These are phyloP conservation scores for Ips nitidus DNA, from an alignment of 1,140 invertebrate genomes.

Conservation along the genomic window DNA sequence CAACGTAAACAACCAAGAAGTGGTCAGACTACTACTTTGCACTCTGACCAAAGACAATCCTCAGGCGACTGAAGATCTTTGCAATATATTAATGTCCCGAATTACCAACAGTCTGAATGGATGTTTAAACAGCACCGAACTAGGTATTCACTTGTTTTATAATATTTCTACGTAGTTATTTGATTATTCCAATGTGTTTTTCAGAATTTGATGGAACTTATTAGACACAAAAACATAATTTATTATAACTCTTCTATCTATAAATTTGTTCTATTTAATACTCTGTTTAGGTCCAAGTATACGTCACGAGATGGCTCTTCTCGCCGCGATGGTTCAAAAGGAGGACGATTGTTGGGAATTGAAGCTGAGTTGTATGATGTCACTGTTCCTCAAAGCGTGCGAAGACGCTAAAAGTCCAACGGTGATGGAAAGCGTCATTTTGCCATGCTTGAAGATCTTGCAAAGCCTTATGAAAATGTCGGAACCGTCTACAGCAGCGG, in stretches of 20 bases:
- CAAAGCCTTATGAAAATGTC: slow-evolving; percentile 76
- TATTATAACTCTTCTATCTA: too few species aligned
- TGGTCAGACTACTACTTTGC: slow-evolving; percentile 85
- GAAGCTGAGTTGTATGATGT: slow-evolving; percentile 85
- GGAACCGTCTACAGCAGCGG: slow-evolving; percentile 40
- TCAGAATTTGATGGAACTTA: too few species aligned
- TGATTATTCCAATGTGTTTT: background rate
- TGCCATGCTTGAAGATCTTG: slow-evolving; percentile 84
- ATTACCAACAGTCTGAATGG: slow-evolving; percentile 76
- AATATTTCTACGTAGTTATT: background rate
- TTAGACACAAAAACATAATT: too few species aligned
- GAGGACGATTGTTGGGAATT: slow-evolving; percentile 96
- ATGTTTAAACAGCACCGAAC: slow-evolving; percentile 57
- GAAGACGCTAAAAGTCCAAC: slow-evolving; percentile 70
- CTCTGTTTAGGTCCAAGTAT: slow-evolving; percentile 59
- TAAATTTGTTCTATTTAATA: too few species aligned
- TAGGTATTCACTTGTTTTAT: slow-evolving; percentile 55
- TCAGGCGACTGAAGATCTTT: slow-evolving; percentile 84
- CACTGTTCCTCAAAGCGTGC: slow-evolving; percentile 77
- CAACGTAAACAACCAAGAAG: slow-evolving; percentile 78
- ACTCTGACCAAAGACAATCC: slow-evolving; percentile 88
- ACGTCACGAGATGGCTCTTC: slow-evolving; percentile 83
- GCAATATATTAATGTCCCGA: slow-evolving; percentile 77
- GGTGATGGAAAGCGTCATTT: slow-evolving; percentile 74
- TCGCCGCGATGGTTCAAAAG: slow-evolving; percentile 85